Percentiles rank a stretch among this genome's conserved stretches.
These are phyloP conservation scores for Thymelicus sylvestris DNA, from an alignment of 2,888 invertebrate species.

Conservation along the genomic window DNA sequence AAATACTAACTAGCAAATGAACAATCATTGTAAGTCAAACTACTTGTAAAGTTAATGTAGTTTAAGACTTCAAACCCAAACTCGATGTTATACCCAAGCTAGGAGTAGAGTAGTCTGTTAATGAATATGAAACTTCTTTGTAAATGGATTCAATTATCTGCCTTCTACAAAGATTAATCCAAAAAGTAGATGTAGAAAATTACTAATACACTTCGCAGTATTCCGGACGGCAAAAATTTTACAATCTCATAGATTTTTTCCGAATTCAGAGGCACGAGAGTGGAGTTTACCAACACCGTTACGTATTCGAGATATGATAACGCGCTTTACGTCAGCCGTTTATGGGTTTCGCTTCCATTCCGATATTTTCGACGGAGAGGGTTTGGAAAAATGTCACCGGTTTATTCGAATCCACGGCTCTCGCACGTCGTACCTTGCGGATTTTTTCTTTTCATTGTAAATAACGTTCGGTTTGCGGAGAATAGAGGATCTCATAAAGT, in stretches of 20 bases:
- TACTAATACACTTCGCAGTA: neutral
- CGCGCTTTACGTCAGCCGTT: conserved; percentile 24
- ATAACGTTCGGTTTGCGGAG: neutral
- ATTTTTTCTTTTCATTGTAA: conserved; percentile 19
- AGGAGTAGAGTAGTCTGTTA: too few relatives aligned
- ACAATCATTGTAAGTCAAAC: too few relatives aligned
- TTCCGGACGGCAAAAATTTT: conserved; percentile 3
- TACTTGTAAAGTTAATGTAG: too few relatives aligned
- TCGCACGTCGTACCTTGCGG: neutral
- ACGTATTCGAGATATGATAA: conserved; percentile 21
- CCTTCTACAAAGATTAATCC: neutral
- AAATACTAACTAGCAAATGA: too few relatives aligned
- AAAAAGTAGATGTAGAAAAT: neutral
- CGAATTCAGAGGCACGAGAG: conserved; percentile 7
- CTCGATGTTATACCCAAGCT: too few relatives aligned
- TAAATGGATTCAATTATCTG: too few relatives aligned
- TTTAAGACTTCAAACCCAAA: too few relatives aligned
- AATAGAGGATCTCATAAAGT: conserved; percentile 4
- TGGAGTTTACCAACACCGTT: conserved; percentile 19
- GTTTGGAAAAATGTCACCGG: conserved; percentile 21
- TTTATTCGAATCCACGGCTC: conserved; percentile 25
- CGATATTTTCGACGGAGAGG: conserved; percentile 18
- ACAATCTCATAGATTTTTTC: conserved; percentile 10
- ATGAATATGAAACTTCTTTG: too few relatives aligned
- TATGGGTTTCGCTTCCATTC: conserved; percentile 18